These are phyloP conservation scores for Neodiprion lecontei DNA, from an alignment of 1,140 invertebrate species.

Conservation along the genomic window DNA sequence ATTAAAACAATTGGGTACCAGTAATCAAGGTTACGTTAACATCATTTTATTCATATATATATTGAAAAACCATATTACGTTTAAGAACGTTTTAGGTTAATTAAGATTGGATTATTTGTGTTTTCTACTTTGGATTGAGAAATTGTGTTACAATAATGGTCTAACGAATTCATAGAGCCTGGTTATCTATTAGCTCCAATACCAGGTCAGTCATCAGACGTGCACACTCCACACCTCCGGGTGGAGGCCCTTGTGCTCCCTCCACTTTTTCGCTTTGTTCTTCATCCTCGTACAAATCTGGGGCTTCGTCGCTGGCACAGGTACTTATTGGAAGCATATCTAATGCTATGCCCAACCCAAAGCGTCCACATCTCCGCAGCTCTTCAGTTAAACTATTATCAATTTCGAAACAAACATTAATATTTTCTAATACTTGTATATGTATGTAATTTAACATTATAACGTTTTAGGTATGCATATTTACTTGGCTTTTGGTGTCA, in stretches of 20 bases:
- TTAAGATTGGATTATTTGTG: too few relatives aligned
- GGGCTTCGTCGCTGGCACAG: constrained; percentile 73
- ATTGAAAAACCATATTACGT: too few relatives aligned
- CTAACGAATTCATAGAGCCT: constrained; percentile 39
- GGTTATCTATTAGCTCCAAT: constrained; percentile 52
- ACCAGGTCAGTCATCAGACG: constrained; percentile 58
- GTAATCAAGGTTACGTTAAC: neutral
- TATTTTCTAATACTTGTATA: neutral
- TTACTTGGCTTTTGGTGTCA: neutral
- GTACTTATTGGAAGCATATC: constrained; percentile 77
- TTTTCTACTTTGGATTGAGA: too few relatives aligned
- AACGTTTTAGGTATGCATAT: too few relatives aligned
- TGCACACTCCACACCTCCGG: constrained; percentile 50
- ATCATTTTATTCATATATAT: too few relatives aligned
- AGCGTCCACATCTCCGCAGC: constrained; percentile 69
- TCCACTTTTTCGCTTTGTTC: constrained; percentile 33
- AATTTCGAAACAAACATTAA: neutral
- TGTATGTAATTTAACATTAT: too few relatives aligned
- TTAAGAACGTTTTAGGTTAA: too few relatives aligned
- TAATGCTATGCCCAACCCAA: constrained; percentile 71
- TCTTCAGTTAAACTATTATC: constrained; percentile 66
- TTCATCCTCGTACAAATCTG: constrained; percentile 69
- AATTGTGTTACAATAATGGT: neutral
- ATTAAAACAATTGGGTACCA: constrained; percentile 6
- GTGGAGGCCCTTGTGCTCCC: constrained; percentile 43